A percentile compares a stretch with the other conserved stretches of the same genome.
These are phyloP conservation scores for Sitta europaea DNA, from an alignment of 2,113 vertebrate species.

Conservation along the genomic window DNA sequence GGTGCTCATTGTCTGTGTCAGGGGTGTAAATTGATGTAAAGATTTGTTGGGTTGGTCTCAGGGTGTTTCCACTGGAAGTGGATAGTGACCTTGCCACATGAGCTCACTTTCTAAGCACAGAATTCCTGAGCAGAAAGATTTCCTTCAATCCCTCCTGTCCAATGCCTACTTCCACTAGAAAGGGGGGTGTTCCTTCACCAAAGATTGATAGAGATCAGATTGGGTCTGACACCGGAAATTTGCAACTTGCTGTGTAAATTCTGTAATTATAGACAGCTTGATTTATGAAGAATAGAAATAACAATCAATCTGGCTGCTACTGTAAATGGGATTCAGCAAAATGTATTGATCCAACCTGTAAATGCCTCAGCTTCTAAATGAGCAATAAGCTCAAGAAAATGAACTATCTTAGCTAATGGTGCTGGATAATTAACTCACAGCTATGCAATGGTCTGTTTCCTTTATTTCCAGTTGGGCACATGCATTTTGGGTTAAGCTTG, in stretches of 20 bases:
- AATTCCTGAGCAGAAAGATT: background rate
- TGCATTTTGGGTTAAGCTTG: background rate
- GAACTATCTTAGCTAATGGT: background rate
- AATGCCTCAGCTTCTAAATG: background rate
- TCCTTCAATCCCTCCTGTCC: background rate
- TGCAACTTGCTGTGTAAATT: background rate
- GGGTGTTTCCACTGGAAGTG: background rate
- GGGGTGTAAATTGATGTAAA: background rate
- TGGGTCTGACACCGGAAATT: background rate
- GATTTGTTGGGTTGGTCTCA: background rate
- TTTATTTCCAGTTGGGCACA: background rate
- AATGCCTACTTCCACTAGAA: background rate
- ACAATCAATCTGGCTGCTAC: background rate
- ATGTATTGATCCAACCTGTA: background rate
- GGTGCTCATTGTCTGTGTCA: background rate
- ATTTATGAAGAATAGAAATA: background rate
- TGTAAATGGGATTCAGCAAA: background rate
- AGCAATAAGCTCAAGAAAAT: background rate
- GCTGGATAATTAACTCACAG: background rate
- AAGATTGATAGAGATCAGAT: background rate
- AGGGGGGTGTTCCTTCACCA: background rate
- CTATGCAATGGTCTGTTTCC: background rate
- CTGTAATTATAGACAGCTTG: background rate
- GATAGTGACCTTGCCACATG: fast-evolving
- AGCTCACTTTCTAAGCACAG: background rate